Evolutionary conservation across 2,888 invertebrate species (phyloP).

Genomic region (Trichogramma dendrolimi): DNA sequence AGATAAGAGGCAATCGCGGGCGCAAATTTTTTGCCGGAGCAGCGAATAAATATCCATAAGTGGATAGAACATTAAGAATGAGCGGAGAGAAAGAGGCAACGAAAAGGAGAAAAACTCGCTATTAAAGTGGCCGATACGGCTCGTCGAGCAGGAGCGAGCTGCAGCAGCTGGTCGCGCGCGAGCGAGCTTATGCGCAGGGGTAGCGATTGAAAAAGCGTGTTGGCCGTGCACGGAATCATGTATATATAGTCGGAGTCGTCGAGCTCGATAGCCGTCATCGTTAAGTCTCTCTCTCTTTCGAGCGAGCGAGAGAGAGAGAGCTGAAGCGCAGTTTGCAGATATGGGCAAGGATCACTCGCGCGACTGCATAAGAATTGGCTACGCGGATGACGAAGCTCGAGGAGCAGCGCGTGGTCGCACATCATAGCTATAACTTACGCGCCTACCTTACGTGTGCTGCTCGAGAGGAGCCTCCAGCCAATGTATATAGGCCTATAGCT

Average conservation of each 20-base stretch:
- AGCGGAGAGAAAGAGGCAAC: too few species aligned
- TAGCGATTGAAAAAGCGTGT: conserved; percentile 27
- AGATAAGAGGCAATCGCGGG: conserved; percentile 8
- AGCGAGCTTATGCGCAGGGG: not conserved
- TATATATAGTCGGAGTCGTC: too few species aligned
- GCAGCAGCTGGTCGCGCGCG: not conserved
- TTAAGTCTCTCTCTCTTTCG: too few species aligned
- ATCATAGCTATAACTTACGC: too few species aligned
- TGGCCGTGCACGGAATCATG: not conserved
- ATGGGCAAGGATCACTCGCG: conserved; percentile 10
- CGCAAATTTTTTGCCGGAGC: not conserved
- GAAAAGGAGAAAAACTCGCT: too few species aligned
- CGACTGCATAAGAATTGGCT: too few species aligned
- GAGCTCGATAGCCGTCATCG: too few species aligned
- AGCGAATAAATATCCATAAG: conserved; percentile 11
- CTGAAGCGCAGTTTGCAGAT: conserved; percentile 5
- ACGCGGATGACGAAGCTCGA: too few species aligned
- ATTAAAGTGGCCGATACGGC: not conserved
- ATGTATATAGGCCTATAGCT: not conserved
- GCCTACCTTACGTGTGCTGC: too few species aligned
- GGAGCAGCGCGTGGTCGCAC: too few species aligned
- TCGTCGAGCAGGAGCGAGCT: not conserved
- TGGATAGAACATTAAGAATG: not conserved
- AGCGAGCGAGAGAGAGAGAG: conserved; percentile 2
- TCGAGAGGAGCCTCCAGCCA: too few species aligned